Evolutionary conservation across 2,113 vertebrate species (phyloP).

Genomic region (Empidonax alnorum): DNA sequence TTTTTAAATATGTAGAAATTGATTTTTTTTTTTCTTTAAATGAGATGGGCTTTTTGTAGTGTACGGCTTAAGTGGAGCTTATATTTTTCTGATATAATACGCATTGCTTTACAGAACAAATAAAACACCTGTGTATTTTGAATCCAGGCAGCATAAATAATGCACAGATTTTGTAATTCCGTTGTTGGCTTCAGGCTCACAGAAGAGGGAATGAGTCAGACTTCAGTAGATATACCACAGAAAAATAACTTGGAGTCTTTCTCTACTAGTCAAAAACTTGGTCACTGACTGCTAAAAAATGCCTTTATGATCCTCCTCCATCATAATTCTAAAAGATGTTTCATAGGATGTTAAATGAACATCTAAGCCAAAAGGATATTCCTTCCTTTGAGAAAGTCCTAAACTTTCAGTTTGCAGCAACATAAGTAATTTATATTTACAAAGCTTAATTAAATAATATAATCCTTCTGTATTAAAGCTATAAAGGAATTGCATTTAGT

Average conservation of each 20-base stretch:
- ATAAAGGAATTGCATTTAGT: not conserved
- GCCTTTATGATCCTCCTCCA: not conserved
- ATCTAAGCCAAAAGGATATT: not conserved
- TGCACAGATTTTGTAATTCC: not conserved
- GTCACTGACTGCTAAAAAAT: not conserved
- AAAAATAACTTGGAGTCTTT: not conserved
- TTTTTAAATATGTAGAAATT: not conserved
- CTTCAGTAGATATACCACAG: rapidly evolving
- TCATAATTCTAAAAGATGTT: not conserved
- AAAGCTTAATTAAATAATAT: not conserved
- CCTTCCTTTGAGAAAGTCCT: not conserved
- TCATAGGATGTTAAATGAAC: not conserved
- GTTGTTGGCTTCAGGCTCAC: not conserved
- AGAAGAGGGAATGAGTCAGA: not conserved
- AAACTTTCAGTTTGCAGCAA: not conserved
- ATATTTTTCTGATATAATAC: not conserved
- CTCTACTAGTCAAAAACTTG: not conserved
- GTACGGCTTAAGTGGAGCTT: not conserved
- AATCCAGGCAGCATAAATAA: not conserved
- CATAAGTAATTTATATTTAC: not conserved
- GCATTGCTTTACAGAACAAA: not conserved
- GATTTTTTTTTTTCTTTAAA: not conserved
- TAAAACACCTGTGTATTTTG: not conserved
- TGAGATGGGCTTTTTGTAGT: not conserved
- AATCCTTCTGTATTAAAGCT: not conserved